phyloP scores from a whole-genome alignment of 2,888 invertebrate genomes.

The Phyllotreta cruciferae region DNA sequence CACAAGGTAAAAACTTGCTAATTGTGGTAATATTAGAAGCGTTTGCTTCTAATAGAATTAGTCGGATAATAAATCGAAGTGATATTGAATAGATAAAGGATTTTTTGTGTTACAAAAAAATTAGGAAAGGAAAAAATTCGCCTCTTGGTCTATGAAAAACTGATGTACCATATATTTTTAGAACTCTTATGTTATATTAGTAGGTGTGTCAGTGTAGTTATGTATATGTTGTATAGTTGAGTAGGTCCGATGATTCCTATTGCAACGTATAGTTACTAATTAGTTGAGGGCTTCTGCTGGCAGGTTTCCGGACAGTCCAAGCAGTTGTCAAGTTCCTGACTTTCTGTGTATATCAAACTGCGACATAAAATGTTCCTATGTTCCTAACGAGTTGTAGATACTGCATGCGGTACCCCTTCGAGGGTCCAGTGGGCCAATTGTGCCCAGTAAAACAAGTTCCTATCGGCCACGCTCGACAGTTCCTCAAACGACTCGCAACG shows the following conservation, averaged over 20 bases:
- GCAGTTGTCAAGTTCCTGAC: constrained; percentile 56
- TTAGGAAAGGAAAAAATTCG: constrained; percentile 23
- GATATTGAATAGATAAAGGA: too few relatives aligned
- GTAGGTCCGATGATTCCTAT: constrained; percentile 62
- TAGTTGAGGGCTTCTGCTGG: constrained; percentile 43
- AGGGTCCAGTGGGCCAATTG: constrained; percentile 53
- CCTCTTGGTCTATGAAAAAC: constrained; percentile 41
- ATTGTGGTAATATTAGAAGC: too few relatives aligned
- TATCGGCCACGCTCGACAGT: constrained; percentile 58
- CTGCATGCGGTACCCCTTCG: constrained; percentile 58
- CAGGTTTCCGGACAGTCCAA: constrained; percentile 37
- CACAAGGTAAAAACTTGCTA: not conserved
- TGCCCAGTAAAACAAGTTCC: constrained; percentile 63
- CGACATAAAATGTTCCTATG: constrained; percentile 62
- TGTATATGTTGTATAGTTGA: constrained; percentile 60
- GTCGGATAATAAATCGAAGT: too few relatives aligned
- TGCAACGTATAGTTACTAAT: constrained; percentile 63
- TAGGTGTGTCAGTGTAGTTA: constrained; percentile 60
- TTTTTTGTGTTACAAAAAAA: not conserved
- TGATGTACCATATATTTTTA: constrained; percentile 58
- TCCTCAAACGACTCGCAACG: constrained; percentile 58
- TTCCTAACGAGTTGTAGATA: constrained; percentile 62
- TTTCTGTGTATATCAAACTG: constrained; percentile 56
- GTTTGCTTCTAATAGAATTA: too few relatives aligned
- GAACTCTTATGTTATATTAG: constrained; percentile 56